These are phyloP conservation scores for Entelurus aequoreus DNA, from an alignment of 2,113 vertebrate genomes.

Conservation along the genomic window DNA sequence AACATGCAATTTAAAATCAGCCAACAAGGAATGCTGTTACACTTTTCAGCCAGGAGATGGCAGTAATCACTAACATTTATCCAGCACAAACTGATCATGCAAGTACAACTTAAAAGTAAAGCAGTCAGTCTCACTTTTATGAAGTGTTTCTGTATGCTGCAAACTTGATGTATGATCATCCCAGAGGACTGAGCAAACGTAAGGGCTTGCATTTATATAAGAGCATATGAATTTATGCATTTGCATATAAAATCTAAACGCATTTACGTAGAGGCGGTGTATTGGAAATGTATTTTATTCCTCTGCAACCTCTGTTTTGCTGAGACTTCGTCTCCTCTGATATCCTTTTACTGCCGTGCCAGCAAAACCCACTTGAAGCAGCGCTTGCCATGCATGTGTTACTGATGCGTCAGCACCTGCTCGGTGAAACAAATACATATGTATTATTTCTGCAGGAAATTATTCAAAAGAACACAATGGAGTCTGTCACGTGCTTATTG, in stretches of 20 bases:
- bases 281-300: conserved; percentile 52
- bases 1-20: too few relatives aligned
- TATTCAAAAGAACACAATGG: not conserved
- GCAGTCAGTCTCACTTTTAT: conserved; percentile 24
- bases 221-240: conserved; percentile 26
- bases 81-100: too few relatives aligned
- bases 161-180: conserved; percentile 14
- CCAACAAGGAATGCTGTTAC: too few relatives aligned
- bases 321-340: conserved; percentile 54
- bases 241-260: not conserved
- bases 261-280: not conserved
- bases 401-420: not conserved
- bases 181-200: not conserved
- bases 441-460: not conserved
- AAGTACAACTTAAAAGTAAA: not conserved
- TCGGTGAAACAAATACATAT: not conserved
- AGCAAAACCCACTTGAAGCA: conserved; percentile 52
- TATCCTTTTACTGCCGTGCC: conserved; percentile 60
- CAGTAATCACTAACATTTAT: too few relatives aligned
- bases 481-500: too few relatives aligned
- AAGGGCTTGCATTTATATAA: not conserved
- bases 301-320: conserved; percentile 48
- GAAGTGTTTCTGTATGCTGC: conserved; percentile 9
- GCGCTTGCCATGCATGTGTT: conserved; percentile 12
- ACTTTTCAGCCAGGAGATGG: too few relatives aligned